Evolutionary conservation across 2,888 invertebrate genomes (phyloP).

Genomic region (Amblyjoppa fuscipennis): DNA sequence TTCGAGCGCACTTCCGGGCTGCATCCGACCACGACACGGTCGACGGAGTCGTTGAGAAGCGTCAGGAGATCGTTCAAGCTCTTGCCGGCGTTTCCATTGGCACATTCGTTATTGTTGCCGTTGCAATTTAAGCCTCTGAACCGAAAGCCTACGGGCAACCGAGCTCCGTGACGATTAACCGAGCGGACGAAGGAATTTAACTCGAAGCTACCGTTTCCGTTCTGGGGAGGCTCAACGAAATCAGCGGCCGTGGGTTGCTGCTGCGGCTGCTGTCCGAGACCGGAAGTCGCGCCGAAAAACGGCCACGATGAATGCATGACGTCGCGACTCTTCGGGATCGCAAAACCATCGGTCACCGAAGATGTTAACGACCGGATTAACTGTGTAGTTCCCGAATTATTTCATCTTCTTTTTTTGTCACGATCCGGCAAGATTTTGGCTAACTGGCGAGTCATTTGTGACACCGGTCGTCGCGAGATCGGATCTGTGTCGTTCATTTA

Average conservation of each 20-base stretch:
- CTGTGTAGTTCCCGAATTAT: constrained; percentile 22
- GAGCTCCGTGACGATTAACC: constrained; percentile 55
- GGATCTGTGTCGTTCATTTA: constrained; percentile 3
- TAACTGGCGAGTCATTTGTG: constrained; percentile 48
- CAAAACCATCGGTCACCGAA: constrained; percentile 43
- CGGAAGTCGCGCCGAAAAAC: constrained; percentile 21
- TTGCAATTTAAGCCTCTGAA: constrained; percentile 3
- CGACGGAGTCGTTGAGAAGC: constrained; percentile 57
- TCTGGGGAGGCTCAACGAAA: constrained; percentile 28
- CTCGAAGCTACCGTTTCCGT: constrained; percentile 27
- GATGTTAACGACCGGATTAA: not conserved
- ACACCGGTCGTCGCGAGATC: constrained; percentile 28
- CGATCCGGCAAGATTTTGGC: constrained; percentile 44
- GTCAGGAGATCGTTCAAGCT: constrained; percentile 56
- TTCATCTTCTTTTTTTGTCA: constrained; percentile 29
- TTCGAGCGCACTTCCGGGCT: constrained; percentile 14
- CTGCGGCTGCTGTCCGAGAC: constrained; percentile 21
- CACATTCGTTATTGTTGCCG: not conserved
- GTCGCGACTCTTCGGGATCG: not conserved
- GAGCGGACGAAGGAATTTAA: constrained; percentile 66
- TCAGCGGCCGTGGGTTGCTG: constrained; percentile 1
- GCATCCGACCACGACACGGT: constrained; percentile 33
- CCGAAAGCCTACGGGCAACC: constrained; percentile 45
- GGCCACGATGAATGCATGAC: constrained; percentile 64
- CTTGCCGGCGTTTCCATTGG: constrained; percentile 11